These are phyloP conservation scores for Guaruba guarouba DNA, from an alignment of 2,113 vertebrate genomes.

Conservation along the genomic window DNA sequence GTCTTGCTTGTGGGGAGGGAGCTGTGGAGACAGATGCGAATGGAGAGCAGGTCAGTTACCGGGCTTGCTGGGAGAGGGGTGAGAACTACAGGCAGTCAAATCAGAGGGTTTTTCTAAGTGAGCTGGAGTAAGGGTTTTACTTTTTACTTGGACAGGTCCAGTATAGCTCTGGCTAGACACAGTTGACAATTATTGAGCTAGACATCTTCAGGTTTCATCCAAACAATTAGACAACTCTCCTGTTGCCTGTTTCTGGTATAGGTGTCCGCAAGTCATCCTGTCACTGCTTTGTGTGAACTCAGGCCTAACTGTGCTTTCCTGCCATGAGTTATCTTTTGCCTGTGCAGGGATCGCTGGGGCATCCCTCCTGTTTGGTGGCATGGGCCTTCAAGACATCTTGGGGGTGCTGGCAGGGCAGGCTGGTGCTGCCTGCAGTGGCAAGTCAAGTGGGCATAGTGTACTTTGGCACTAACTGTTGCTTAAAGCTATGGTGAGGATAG, in stretches of 20 bases:
- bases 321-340: neutral
- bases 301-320: neutral
- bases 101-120: neutral
- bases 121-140: neutral
- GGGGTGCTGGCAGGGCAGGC: neutral
- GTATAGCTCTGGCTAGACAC: neutral
- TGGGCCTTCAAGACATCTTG: accelerated
- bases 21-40: accelerated
- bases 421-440: neutral
- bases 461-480: neutral
- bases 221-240: neutral
- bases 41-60: neutral
- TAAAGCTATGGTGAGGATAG: neutral
- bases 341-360: accelerated
- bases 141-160: neutral
- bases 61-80: neutral
- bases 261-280: accelerated
- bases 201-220: neutral
- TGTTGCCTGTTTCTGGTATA: neutral
- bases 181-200: neutral
- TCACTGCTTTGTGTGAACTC: neutral
- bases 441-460: accelerated
- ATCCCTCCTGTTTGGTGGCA: neutral
- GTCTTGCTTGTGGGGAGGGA: neutral
- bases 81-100: neutral